Evolutionary conservation across 2,888 invertebrate genomes (phyloP), one percentile per base, ranked within the genome.

Genomic region (Parascotia fuliginaria): DNA sequence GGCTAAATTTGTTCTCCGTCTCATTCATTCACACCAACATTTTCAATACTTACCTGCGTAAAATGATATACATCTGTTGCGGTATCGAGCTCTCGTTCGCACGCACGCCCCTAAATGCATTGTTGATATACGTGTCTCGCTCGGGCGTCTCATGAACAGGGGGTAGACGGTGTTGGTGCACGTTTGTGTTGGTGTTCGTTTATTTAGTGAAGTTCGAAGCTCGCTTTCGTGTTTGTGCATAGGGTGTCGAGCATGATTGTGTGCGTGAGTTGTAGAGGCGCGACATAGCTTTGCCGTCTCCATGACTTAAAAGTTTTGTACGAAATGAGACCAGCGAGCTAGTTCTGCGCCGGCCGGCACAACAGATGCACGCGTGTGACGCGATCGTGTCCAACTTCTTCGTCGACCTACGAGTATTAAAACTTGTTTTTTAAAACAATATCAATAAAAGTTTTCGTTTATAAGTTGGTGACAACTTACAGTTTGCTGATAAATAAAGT

Each of bases 201-300:
- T 92, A 91, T 92, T 92, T 90, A 90, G 92, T 92, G 92, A 92
- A 92, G 91, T 92, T 91, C 91, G 89, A 88, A 90, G 91, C 87
- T 87, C 83, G 85, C 86, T 77, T 75, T 85, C 79, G 92, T 91
- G 89, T 90, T 88, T 86, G 91, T 91, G 90, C 85, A 85, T 88
- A 87, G 91, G 92, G 90, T 89, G 88, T 88, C 74, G 79, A 66
- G 69, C 59, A 61, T 70, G 74, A 70, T 59, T 79, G 90, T 89
- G 89, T 92, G 91, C 80, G 89, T 88, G 85, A 84, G 83, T 88
- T 87, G 89, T 89, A 90, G 89, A 89, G 89, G 90, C 91, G 89
- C 91, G 89, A 91, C 88, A 91, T 90, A 91, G 92, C 92, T 90
- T 89, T 89, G 89, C 92, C 90, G 91, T 91, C 90, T 91, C 92